Base-by-base conservation (phyloP, 2,113 vertebrate genomes). In the Theropithecus gelada region DNA sequence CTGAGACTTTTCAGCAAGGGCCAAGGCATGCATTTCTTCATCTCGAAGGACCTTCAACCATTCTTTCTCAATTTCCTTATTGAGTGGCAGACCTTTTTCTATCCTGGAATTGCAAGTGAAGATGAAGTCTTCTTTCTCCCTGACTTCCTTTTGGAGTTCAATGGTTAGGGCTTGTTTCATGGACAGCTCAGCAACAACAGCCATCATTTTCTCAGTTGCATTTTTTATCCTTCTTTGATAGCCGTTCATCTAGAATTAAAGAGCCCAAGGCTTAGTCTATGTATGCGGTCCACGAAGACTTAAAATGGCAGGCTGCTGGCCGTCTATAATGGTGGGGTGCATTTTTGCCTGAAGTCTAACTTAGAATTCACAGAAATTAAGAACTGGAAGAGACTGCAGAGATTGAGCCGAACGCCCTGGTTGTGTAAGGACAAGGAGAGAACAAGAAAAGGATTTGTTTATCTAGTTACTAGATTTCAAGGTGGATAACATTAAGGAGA, bases 101-200 rank as follows among this genome's bases (percentile, higher is more conserved):
- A 99, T 90, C 86, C 99, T 98, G 81, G 97, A 91, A 35, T 97
- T 98, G 97, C 99, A 99, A 38, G 64, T 98, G 94, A 99, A 98
- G 98, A 99, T 96, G 98, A 99, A 99, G 5, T 98, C 95, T 96
- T 99, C 98, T 86, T 98, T 99, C 90, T 99, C 98, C 96, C 97
- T 99, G 94, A 99, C 97, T 98, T 99, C 99, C 87, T 99, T 99
- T 76, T 99, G 99, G 55, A 99, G 99, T 96, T 99, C 98, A 88
- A 99, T 97, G 45, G 98, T 95, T 59, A 98, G 92, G 0, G 99
- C 99, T 98, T 99, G 99, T 87, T 98, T 99, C 99, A 99, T 99
- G 93, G 99, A 99, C 57, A 99, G 83, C 93, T 99, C 99, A 10
- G 99, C 99, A 52, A 99, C 97, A 4, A 99, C 90, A 23, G 99